These are phyloP conservation scores for Rhagoletis zephyria DNA, from an alignment of 1,140 invertebrate species.

Conservation along the genomic window DNA sequence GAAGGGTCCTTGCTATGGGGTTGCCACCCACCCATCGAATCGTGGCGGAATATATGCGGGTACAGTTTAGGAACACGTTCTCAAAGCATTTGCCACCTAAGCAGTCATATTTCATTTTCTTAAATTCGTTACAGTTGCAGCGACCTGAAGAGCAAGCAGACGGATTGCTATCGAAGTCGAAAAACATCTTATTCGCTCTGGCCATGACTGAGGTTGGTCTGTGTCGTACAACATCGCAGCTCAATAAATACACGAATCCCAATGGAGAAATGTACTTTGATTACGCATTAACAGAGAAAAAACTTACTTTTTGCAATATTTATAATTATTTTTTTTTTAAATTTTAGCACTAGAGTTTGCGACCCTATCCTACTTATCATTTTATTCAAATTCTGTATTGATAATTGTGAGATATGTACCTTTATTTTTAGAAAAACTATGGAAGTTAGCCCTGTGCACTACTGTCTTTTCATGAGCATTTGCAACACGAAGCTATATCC, in stretches of 20 bases:
- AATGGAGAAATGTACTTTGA: conserved; percentile 57
- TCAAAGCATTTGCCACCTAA: no score
- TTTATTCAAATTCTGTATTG: no score
- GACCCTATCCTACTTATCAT: no score
- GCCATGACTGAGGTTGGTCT: conserved; percentile 66
- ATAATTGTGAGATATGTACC: no score
- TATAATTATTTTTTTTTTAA: no score
- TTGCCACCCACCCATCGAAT: no score
- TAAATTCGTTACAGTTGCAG: background rate
- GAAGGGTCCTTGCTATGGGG: no score
- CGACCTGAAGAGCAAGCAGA: background rate
- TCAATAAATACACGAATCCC: conserved; percentile 63
- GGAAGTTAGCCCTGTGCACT: conserved; percentile 22
- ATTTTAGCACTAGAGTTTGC: no score
- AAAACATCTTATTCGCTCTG: conserved; percentile 56
- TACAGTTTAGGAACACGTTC: no score
- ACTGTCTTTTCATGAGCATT: conserved; percentile 55
- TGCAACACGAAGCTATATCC: conserved; percentile 56
- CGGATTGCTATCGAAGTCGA: background rate
- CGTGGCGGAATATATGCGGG: no score
- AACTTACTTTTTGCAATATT: no score
- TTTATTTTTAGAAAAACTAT: conserved; percentile 49
- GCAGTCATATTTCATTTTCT: no score
- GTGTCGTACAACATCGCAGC: conserved; percentile 63
- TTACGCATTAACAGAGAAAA: background rate